phyloP scores from a whole-genome alignment of 2,888 invertebrate species.

The Sicus ferrugineus region DNA sequence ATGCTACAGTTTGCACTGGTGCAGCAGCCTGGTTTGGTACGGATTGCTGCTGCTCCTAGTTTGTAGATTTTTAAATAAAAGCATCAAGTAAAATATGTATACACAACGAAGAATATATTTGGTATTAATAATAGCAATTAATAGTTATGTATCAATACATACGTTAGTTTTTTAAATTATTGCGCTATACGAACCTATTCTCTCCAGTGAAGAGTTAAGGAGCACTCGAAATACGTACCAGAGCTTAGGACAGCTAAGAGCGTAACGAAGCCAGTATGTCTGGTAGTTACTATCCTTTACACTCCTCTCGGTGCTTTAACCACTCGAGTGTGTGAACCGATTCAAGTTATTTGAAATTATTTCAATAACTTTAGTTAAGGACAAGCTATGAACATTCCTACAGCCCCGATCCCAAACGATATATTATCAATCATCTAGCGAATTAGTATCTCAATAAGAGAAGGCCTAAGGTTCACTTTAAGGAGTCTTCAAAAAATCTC shows the following conservation, averaged over 20 bases:
- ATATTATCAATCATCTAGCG: constrained; percentile 17
- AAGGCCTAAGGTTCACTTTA: too few species aligned
- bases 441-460: too few species aligned
- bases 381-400: constrained; percentile 65
- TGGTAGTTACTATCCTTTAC: not conserved
- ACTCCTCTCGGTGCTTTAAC: not conserved
- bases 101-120: not conserved
- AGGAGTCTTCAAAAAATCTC: too few species aligned
- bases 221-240: not conserved
- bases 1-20: not conserved
- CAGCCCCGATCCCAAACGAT: constrained; percentile 62
- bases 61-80: not conserved
- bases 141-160: too few species aligned
- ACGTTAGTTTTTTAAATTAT: not conserved
- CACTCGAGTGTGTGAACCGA: not conserved
- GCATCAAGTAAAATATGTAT: too few species aligned
- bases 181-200: constrained; percentile 17
- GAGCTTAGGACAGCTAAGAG: not conserved
- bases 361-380: constrained; percentile 62
- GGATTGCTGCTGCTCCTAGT: constrained; percentile 1
- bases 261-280: not conserved
- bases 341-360: constrained; percentile 26
- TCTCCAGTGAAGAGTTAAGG: not conserved
- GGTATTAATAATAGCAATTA: not conserved
- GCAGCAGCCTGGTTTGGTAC: not conserved